A percentile compares a stretch with the other conserved stretches of the same genome.
Evolutionary conservation across 1,140 invertebrate genomes (phyloP).

Genomic region (Drosophila kanapiae): DNA sequence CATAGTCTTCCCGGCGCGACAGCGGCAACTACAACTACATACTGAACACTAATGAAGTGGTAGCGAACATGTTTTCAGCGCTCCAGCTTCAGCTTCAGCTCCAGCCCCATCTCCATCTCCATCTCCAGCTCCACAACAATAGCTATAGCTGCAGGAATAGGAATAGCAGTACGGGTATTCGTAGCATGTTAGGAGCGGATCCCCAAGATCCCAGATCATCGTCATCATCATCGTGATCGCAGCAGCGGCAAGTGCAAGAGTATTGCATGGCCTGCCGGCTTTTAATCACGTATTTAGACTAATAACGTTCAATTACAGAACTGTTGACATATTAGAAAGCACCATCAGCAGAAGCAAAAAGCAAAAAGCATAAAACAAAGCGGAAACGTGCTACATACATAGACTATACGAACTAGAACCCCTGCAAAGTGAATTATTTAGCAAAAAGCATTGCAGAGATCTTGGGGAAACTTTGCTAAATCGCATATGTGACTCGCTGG

Average conservation of each 20-base stretch:
- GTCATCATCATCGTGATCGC: conserved; percentile 15
- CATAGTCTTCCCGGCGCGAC: conserved; percentile 47
- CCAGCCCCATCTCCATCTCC: not conserved
- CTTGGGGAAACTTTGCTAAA: conserved; percentile 18
- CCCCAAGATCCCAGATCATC: conserved; percentile 11
- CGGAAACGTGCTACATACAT: conserved; percentile 39
- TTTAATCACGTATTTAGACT: conserved; percentile 68
- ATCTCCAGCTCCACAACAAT: conserved; percentile 16
- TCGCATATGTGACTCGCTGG: conserved; percentile 3
- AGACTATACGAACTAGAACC: conserved; percentile 7
- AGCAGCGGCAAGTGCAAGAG: conserved; percentile 34
- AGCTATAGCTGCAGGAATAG: conserved; percentile 17
- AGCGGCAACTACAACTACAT: conserved; percentile 58
- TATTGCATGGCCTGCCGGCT: conserved; percentile 50
- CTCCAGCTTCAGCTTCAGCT: conserved; percentile 9
- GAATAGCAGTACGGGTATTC: conserved; percentile 13
- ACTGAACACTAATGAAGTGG: conserved; percentile 66
- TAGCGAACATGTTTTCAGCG: conserved; percentile 58
- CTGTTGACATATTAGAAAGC: conserved; percentile 66
- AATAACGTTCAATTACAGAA: conserved; percentile 67
- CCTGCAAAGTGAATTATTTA: conserved; percentile 15
- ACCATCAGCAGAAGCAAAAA: conserved; percentile 33
- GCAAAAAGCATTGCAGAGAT: conserved; percentile 3
- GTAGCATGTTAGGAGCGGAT: conserved; percentile 32
- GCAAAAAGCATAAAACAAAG: conserved; percentile 39